phyloP scores from a whole-genome alignment of 2,888 invertebrate species.

The Belgica antarctica region DNA sequence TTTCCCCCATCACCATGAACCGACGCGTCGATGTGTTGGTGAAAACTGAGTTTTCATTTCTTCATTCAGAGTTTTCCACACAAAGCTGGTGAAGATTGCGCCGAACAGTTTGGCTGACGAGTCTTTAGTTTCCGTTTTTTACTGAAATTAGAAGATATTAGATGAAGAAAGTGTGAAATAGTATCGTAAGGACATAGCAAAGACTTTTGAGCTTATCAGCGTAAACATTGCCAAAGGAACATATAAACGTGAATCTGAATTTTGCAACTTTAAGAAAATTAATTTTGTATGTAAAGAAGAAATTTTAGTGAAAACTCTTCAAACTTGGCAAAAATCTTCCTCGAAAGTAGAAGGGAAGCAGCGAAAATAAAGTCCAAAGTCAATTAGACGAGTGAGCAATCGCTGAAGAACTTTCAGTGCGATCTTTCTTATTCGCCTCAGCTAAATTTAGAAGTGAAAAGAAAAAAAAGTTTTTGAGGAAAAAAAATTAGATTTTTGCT shows the following conservation, averaged over 20 bases:
- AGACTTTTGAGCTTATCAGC: conserved; percentile 1
- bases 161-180: too few relatives aligned
- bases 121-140: neutral
- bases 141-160: conserved; percentile 9
- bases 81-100: neutral
- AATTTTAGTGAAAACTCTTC: too few relatives aligned
- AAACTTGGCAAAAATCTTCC: too few relatives aligned
- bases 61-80: too few relatives aligned
- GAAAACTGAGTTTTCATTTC: conserved; percentile 6
- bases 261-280: neutral
- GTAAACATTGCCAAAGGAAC: neutral
- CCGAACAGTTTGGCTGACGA: too few relatives aligned
- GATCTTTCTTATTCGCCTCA: neutral
- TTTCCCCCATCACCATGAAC: neutral
- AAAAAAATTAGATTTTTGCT: neutral
- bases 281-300: too few relatives aligned
- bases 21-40: neutral
- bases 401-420: neutral
- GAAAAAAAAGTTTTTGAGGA: neutral
- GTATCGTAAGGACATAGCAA: neutral
- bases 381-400: neutral
- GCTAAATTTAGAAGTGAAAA: neutral
- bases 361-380: conserved; percentile 1
- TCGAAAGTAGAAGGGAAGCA: neutral
- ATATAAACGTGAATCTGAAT: neutral